Base-by-base conservation (phyloP, 2,888 invertebrate genomes). In the Gasteruption jaculator region DNA sequence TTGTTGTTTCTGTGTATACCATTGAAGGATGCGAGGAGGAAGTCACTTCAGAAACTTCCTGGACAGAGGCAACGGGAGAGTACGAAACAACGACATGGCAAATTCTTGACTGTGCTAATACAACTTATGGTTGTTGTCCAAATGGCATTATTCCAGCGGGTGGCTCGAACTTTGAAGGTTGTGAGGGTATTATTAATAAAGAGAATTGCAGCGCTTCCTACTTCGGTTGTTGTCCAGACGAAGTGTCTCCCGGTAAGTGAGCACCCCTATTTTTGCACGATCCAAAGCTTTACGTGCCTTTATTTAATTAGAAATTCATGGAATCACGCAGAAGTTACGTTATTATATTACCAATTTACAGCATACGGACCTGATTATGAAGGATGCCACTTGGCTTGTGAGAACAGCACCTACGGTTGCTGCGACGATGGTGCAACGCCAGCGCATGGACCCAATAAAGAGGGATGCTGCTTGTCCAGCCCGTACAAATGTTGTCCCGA, bases 401-500 rank as follows among this genome's bases (percentile, higher is more conserved):
- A 79, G 18, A 74, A 76, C 2, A 80, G 83, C 19, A 75, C 78
- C 1, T 86, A 81, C 65, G 94, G 95, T 4, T 96, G 96, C 65
- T 96, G 96, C 60, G 79, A 81, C 2, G 94, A 96, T 63, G 81
- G 81, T 3, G 71, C 79, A 54, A 91, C 90, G 0, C 82, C 91
- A 0, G 90, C 95, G 2, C 89, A 91, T 59, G 96, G 95, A 2
- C 81, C 82, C 1, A 81, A 80, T 53, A 73, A 77, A 29, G 88
- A 91, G 68, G 95, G 93, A 0, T 91, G 91, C 63, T 91, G 91
- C 57, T 70, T 89, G 33, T 76, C 77, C 18, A 74, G 80, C 3
- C 72, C 76, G 3, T 86, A 76, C 63, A 91, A 92, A n/a, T 96
- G 95, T 71, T 96, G 95, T 58, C 87, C 87, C 1, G 94, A 96